Conservation (phyloP, 2,113 vertebrate genomes). For the Sprattus sprattus region DNA sequence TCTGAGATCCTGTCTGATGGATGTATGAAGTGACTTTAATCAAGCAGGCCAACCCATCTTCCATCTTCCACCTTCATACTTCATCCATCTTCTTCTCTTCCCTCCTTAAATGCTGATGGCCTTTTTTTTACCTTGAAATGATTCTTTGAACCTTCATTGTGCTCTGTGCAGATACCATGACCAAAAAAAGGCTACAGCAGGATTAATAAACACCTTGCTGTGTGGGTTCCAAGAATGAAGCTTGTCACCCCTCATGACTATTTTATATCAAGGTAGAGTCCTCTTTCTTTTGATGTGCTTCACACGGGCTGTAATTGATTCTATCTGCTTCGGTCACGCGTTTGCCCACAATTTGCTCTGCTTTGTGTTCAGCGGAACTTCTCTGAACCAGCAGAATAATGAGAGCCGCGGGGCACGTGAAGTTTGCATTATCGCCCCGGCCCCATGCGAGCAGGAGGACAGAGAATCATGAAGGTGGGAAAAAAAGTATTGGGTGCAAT, state of each 20-base stretch:
- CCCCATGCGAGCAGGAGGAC: slow-evolving; percentile 29
- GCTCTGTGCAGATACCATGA: slow-evolving; percentile 33
- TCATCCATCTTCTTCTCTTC: not conserved
- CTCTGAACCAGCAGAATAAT: slow-evolving; percentile 59
- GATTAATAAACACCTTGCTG: slow-evolving; percentile 54
- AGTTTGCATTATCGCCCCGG: slow-evolving; percentile 65
- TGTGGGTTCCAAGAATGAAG: slow-evolving; percentile 58
- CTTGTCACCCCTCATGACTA: slow-evolving; percentile 50
- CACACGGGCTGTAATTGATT: slow-evolving; percentile 68
- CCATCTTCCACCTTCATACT: not conserved
- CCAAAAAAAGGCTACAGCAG: slow-evolving; percentile 40
- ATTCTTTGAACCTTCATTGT: slow-evolving; percentile 27
- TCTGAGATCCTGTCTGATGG: not conserved
- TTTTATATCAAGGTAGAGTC: slow-evolving; percentile 63
- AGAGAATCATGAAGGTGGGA: not conserved
- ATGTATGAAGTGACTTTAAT: slow-evolving; percentile 34
- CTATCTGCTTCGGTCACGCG: slow-evolving; percentile 61
- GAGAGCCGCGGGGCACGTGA: slow-evolving; percentile 58
- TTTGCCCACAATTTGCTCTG: slow-evolving; percentile 63
- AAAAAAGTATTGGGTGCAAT: not conserved
- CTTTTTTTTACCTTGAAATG: not conserved
- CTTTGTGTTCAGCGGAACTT: slow-evolving; percentile 63
- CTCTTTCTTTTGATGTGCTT: slow-evolving; percentile 67
- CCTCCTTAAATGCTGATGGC: not conserved
- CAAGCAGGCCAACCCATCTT: slow-evolving; percentile 25